These are phyloP conservation scores for Drosophila oshimai DNA, from an alignment of 1,140 invertebrate genomes.

Conservation along the genomic window DNA sequence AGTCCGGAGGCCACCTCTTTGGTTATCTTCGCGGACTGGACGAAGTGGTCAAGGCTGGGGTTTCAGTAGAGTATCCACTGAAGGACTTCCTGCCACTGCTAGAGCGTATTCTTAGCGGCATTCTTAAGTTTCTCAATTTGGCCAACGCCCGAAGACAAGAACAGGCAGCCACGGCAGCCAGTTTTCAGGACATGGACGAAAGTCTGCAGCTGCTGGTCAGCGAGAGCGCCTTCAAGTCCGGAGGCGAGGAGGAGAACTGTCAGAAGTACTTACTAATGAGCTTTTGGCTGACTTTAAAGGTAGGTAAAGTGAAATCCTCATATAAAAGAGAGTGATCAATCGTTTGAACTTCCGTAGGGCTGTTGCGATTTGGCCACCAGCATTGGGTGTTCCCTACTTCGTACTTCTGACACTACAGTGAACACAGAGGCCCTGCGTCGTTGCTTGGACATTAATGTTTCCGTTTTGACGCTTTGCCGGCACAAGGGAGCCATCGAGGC, in stretches of 20 bases:
- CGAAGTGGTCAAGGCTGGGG: conserved; percentile 28
- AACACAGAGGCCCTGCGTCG: conserved; percentile 62
- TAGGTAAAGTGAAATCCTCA: conserved; percentile 60
- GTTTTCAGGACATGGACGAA: conserved; percentile 85
- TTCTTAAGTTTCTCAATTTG: conserved; percentile 64
- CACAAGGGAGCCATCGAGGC: conserved; percentile 92
- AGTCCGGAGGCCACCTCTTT: conserved; percentile 58
- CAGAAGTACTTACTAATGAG: conserved; percentile 87
- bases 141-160: conserved; percentile 24
- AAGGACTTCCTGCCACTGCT: conserved; percentile 36
- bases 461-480: conserved; percentile 87
- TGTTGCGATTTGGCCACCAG: conserved; percentile 73
- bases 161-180: conserved; percentile 75
- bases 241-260: conserved; percentile 82
- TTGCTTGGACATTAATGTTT: conserved; percentile 85
- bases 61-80: not conserved
- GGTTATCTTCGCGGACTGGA: conserved; percentile 49
- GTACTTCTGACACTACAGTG: not conserved
- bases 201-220: conserved; percentile 83
- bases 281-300: conserved; percentile 92
- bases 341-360: conserved; percentile 14
- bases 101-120: conserved; percentile 36
- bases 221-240: conserved; percentile 68
- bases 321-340: no score
- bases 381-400: conserved; percentile 47